These are phyloP conservation scores for Oncorhynchus clarkii DNA, from an alignment of 2,113 vertebrate species.

Conservation along the genomic window DNA sequence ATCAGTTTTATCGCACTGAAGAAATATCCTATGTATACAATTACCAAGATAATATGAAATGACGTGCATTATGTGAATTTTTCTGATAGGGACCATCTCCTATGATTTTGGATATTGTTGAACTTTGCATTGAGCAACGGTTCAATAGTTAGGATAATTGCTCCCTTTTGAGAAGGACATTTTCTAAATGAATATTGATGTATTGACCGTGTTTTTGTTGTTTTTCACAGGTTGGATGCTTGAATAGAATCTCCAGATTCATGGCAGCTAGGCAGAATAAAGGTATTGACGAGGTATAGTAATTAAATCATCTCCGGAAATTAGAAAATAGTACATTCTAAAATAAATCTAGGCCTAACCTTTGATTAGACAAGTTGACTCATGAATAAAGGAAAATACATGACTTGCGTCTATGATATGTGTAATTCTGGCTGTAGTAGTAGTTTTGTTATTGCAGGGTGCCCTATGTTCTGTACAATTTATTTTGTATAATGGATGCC, in stretches of 20 bases:
- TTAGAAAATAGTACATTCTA: neutral
- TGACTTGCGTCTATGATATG: too few species aligned
- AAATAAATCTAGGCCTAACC: neutral
- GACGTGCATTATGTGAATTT: neutral
- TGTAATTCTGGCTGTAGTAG: too few species aligned
- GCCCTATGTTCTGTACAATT: too few species aligned
- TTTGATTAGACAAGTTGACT: neutral
- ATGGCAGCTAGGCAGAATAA: slow-evolving; percentile 56
- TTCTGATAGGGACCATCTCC: neutral
- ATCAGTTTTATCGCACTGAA: slow-evolving; percentile 8
- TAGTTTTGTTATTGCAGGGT: too few species aligned
- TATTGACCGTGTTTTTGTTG: slow-evolving; percentile 24
- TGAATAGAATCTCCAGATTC: slow-evolving; percentile 70
- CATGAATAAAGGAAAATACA: neutral
- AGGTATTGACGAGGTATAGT: slow-evolving; percentile 68
- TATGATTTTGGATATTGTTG: slow-evolving; percentile 2
- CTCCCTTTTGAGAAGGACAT: neutral
- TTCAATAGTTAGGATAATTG: neutral
- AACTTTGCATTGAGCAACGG: neutral
- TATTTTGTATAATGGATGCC: too few species aligned
- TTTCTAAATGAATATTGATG: neutral
- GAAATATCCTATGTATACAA: slow-evolving; percentile 6
- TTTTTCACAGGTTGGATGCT: slow-evolving; percentile 72
- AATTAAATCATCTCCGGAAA: neutral
- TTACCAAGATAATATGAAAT: slow-evolving; percentile 9